phyloP scores from a whole-genome alignment of 2,797 vertebrate genomes.

The Nothura maculosa region DNA sequence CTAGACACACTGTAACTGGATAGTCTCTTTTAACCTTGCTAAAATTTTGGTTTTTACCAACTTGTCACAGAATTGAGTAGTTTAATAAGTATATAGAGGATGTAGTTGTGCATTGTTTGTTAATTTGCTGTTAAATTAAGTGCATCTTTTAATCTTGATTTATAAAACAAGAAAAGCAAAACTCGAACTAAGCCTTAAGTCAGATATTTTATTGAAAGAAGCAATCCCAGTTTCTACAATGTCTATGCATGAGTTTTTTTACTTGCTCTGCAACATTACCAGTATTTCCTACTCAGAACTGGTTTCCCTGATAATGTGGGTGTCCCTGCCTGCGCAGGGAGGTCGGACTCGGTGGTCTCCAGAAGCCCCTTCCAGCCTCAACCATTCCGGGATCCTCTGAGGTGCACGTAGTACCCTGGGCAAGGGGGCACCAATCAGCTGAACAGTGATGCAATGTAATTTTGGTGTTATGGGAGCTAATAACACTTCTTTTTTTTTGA shows the following conservation, averaged over 20 bases:
- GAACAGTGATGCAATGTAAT: background rate
- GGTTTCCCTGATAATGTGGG: background rate
- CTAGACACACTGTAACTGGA: background rate
- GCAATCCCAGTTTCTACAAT: background rate
- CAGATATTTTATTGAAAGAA: background rate
- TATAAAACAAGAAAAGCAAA: background rate
- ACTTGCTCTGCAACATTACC: rapidly evolving
- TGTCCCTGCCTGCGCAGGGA: no score
- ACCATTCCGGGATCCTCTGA: background rate
- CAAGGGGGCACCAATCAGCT: background rate
- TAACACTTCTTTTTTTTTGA: background rate
- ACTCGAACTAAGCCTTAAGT: background rate
- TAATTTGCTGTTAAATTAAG: conserved; percentile 52
- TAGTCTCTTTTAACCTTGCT: background rate
- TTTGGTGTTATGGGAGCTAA: background rate
- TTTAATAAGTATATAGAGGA: conserved; percentile 11
- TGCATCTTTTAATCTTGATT: background rate
- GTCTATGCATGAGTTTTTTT: background rate
- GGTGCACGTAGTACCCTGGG: background rate
- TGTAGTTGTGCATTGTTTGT: background rate
- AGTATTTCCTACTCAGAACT: background rate
- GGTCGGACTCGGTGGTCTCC: no score
- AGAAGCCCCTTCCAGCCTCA: no score
- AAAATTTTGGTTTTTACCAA: conserved; percentile 19
- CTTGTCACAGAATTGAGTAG: background rate